These are phyloP conservation scores for Tapera naevia DNA, from an alignment of 2,797 vertebrate genomes.

Conservation along the genomic window DNA sequence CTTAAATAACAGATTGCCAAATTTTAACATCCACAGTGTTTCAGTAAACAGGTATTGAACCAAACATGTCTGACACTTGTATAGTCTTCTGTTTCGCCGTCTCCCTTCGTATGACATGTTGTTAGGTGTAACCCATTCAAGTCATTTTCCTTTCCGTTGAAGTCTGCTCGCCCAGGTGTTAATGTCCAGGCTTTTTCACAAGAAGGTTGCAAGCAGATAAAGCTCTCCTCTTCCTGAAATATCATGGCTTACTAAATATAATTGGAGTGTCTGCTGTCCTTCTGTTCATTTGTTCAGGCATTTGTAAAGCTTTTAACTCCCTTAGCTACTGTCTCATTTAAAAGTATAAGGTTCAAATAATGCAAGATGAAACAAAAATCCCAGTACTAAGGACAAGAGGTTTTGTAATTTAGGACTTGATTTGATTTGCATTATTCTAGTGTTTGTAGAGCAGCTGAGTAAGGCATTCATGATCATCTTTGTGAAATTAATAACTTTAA, in stretches of 20 bases:
- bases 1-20: conserved; percentile 55
- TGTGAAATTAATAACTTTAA: conserved; percentile 35
- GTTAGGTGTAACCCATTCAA: not conserved
- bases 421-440: not conserved
- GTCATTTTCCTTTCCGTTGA: not conserved
- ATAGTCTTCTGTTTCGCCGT: not conserved
- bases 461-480: not conserved
- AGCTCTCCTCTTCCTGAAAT: not conserved
- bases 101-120: not conserved
- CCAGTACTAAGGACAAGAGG: not conserved
- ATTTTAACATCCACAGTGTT: not conserved
- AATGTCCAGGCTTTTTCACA: not conserved
- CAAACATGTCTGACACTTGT: not conserved
- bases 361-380: not conserved
- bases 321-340: not conserved
- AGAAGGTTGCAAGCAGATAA: not conserved
- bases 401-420: not conserved
- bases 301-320: not conserved
- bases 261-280: not conserved
- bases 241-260: not conserved
- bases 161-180: conserved; percentile 6
- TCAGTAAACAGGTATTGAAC: conserved; percentile 37
- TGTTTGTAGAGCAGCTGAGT: not conserved
- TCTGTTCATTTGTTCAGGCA: not conserved
- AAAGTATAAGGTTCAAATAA: not conserved